Conservation (phyloP, 2,113 vertebrate species). For the Deroptyus accipitrinus region DNA sequence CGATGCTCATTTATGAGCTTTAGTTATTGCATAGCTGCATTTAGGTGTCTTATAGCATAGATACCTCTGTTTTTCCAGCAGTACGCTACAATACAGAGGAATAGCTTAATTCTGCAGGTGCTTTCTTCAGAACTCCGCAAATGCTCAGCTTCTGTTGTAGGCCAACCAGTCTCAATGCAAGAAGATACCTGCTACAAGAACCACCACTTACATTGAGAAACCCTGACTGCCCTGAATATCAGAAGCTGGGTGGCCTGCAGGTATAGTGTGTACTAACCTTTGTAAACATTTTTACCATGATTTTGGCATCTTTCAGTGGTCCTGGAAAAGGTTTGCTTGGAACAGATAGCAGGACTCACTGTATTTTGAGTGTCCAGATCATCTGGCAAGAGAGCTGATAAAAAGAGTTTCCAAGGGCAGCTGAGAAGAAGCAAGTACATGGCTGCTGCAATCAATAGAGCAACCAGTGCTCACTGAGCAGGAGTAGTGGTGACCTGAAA, state of each 20-base stretch:
- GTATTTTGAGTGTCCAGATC: slow-evolving; percentile 26
- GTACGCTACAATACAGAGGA: not conserved
- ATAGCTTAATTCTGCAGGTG: not conserved
- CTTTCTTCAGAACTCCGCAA: not conserved
- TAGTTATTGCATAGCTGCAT: not conserved
- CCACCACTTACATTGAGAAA: not conserved
- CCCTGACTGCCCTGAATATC: not conserved
- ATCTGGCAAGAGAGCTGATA: slow-evolving; percentile 19
- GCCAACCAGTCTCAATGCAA: not conserved
- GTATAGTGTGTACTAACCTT: not conserved
- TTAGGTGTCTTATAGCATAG: not conserved
- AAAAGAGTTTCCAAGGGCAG: not conserved
- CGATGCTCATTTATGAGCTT: not conserved
- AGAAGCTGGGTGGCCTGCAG: not conserved
- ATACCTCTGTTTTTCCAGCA: not conserved
- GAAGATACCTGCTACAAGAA: not conserved
- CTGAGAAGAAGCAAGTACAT: slow-evolving; percentile 24
- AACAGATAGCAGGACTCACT: slow-evolving; percentile 2
- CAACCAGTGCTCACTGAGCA: not conserved
- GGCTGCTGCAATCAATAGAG: not conserved
- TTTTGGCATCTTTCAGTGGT: not conserved
- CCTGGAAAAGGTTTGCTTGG: slow-evolving; percentile 10
- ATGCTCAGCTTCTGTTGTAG: not conserved
- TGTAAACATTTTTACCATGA: not conserved
- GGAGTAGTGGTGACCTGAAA: not conserved